Evolutionary conservation across 1,140 invertebrate species (phyloP).

Genomic region (Polypedilum pembai): DNA sequence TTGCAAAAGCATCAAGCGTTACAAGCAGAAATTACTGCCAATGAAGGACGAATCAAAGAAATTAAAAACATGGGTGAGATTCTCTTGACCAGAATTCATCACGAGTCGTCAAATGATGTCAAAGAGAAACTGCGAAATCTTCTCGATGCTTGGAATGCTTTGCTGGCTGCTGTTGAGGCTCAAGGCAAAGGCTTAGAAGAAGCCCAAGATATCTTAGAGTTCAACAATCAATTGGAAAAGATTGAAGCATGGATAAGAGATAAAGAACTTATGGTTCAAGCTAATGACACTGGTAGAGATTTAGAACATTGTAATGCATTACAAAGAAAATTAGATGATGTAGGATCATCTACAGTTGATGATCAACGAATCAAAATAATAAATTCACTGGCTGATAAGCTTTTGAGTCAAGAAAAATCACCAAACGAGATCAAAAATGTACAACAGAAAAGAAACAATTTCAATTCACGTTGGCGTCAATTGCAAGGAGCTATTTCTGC

Average conservation of each 20-base stretch:
- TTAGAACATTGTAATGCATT: constrained; percentile 91
- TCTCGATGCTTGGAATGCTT: constrained; percentile 66
- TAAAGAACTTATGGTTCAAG: constrained; percentile 93
- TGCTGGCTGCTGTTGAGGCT: constrained; percentile 71
- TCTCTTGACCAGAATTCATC: constrained; percentile 53
- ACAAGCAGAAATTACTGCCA: constrained; percentile 87
- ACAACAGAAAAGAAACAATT: constrained; percentile 67
- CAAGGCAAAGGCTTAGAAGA: constrained; percentile 85
- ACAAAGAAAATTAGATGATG: constrained; percentile 85
- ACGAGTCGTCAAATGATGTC: constrained; percentile 66
- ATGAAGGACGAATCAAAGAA: constrained; percentile 76
- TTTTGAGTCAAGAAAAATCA: constrained; percentile 77
- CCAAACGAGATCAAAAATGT: constrained; percentile 52
- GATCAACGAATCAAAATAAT: constrained; percentile 81
- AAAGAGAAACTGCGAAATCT: constrained; percentile 62
- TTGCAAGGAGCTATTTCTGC: constrained; percentile 77
- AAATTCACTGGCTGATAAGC: constrained; percentile 80
- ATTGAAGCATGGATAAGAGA: constrained; percentile 95
- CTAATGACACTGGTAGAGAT: constrained; percentile 85
- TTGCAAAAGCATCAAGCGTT: constrained; percentile 98
- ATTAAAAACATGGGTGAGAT: constrained; percentile 65
- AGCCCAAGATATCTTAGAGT: constrained; percentile 93
- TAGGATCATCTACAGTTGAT: constrained; percentile 87
- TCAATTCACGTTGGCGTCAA: constrained; percentile 82
- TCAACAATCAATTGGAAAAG: constrained; percentile 92